Conservation (phyloP, 2,888 invertebrate species). For the Antitype chi region DNA sequence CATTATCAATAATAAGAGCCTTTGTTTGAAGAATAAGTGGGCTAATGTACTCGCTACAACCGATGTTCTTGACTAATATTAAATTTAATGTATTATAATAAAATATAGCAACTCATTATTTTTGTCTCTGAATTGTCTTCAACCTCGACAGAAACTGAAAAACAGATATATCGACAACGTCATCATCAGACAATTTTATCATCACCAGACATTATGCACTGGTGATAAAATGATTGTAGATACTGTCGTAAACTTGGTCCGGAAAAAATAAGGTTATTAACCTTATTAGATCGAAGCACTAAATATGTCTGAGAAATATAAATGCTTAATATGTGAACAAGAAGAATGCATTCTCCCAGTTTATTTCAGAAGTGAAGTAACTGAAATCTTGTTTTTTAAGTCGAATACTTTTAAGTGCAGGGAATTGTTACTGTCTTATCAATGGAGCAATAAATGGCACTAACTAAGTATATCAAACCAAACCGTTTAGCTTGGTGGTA, state of each 20-base stretch:
- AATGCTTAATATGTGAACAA: neutral
- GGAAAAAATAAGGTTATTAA: conserved; percentile 25
- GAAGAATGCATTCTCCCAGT: neutral
- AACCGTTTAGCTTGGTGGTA: conserved; percentile 50
- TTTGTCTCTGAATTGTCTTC: conserved; percentile 8
- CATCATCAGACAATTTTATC: conserved; percentile 32
- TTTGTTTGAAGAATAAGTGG: conserved; percentile 60
- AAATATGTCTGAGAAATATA: neutral
- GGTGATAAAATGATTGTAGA: conserved; percentile 27
- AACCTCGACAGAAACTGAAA: conserved; percentile 13
- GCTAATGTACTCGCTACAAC: conserved; percentile 53
- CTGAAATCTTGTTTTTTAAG: neutral
- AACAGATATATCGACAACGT: conserved; percentile 12
- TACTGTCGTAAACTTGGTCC: conserved; percentile 10
- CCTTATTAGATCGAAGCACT: conserved; percentile 6
- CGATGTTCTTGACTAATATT: conserved; percentile 45
- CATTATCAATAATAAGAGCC: conserved; percentile 53
- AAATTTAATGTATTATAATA: conserved; percentile 33
- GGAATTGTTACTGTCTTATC: conserved; percentile 26
- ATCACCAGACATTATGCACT: conserved; percentile 23
- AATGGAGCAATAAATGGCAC: conserved; percentile 32
- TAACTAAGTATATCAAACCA: conserved; percentile 43
- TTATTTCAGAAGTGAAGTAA: neutral
- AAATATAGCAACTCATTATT: conserved; percentile 4
- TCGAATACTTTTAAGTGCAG: neutral